Percentiles rank a stretch among this genome's conserved stretches.
These are phyloP conservation scores for Vombatus ursinus DNA, from an alignment of 2,113 vertebrate genomes.

Conservation along the genomic window DNA sequence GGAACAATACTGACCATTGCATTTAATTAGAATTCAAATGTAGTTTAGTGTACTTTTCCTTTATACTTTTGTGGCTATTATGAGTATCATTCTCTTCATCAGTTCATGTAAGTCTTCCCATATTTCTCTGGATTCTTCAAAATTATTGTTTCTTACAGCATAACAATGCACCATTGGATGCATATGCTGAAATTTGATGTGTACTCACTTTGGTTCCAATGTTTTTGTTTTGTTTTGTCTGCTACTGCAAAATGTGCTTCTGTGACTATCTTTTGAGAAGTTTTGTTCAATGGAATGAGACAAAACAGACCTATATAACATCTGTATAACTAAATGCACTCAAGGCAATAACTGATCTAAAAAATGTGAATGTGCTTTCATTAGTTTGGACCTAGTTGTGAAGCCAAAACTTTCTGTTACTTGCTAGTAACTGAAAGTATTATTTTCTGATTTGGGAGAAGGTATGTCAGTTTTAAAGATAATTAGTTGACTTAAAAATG, in stretches of 20 bases:
- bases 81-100: background rate
- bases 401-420: background rate
- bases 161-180: background rate
- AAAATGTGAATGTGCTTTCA: background rate
- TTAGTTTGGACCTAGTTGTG: background rate
- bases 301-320: background rate
- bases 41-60: background rate
- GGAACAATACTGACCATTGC: background rate
- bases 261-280: background rate
- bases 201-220: background rate
- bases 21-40: background rate
- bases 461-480: background rate
- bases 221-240: background rate
- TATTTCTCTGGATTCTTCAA: background rate
- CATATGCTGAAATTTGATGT: background rate
- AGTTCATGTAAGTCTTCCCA: background rate
- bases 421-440: background rate
- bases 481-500: background rate
- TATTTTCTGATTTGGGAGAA: background rate
- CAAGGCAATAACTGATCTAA: background rate
- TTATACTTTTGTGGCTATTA: background rate
- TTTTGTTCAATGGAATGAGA: background rate
- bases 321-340: background rate
- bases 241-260: background rate
- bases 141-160: background rate